Conservation (phyloP, 2,888 invertebrate species). For the Hemistola chrysoprasaria region DNA sequence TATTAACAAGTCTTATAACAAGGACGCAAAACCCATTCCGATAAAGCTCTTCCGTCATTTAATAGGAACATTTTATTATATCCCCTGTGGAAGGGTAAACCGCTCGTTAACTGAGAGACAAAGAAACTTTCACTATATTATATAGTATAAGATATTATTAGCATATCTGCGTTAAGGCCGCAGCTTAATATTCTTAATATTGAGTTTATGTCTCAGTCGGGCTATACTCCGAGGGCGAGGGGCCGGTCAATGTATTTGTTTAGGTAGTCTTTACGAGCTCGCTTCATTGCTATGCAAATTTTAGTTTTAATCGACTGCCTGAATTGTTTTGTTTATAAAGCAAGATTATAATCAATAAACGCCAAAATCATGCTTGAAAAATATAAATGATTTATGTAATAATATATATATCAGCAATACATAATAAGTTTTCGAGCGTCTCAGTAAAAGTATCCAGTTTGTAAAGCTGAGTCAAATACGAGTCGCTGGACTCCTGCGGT, state of each 20-base stretch:
- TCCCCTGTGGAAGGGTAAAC: constrained; percentile 4
- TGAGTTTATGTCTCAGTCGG: not conserved
- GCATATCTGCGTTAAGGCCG: constrained; percentile 24
- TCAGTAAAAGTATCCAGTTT: too few species aligned
- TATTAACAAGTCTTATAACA: constrained; percentile 18
- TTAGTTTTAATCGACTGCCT: too few species aligned
- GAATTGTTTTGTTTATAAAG: too few species aligned
- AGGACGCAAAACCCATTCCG: constrained; percentile 6
- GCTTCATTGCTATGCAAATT: too few species aligned
- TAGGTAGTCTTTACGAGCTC: not conserved
- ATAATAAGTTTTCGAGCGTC: too few species aligned
- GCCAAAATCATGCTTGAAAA: too few species aligned
- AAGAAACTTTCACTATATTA: constrained; percentile 25
- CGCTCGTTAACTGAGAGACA: constrained; percentile 10
- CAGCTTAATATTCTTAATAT: constrained; percentile 25
- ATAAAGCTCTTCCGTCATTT: constrained; percentile 13
- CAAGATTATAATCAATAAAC: too few species aligned
- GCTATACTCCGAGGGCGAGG: too few species aligned
- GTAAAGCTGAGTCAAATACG: too few species aligned
- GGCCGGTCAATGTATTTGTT: constrained; percentile 4
- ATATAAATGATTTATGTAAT: too few species aligned
- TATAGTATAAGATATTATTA: constrained; percentile 20
- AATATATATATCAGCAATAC: too few species aligned
- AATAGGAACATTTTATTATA: constrained; percentile 9
- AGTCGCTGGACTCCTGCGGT: too few species aligned